These are phyloP conservation scores for Squalus acanthias DNA, from an alignment of 2,797 vertebrate genomes.

Conservation along the genomic window DNA sequence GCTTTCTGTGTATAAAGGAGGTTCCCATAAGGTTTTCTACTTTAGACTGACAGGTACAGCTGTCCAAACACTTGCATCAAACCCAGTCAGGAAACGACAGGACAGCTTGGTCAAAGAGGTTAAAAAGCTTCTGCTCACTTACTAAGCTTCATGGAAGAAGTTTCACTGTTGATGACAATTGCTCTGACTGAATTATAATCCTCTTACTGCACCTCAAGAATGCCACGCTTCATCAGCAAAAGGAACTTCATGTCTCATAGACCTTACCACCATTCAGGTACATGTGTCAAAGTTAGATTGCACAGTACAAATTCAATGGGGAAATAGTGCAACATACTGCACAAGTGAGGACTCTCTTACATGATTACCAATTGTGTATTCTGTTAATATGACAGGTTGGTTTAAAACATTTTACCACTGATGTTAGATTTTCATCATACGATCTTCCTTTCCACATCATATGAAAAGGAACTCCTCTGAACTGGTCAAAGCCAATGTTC, in stretches of 20 bases:
- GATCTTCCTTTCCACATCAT: background rate
- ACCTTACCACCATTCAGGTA: background rate
- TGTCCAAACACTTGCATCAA: conserved; percentile 39
- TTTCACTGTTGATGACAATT: conserved; percentile 12
- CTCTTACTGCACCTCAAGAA: background rate
- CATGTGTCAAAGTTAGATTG: background rate
- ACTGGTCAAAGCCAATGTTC: too few relatives aligned
- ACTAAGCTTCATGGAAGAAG: conserved; percentile 7
- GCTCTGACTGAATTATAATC: conserved; percentile 24
- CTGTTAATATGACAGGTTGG: background rate
- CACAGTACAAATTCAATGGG: background rate
- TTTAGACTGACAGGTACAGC: conserved; percentile 44
- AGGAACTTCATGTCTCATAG: background rate
- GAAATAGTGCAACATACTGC: background rate
- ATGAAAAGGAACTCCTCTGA: background rate
- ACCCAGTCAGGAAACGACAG: background rate
- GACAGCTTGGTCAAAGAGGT: background rate
- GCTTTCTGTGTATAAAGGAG: conserved; percentile 40
- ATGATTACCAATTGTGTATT: background rate
- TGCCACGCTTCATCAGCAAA: background rate
- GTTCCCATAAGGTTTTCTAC: conserved; percentile 41
- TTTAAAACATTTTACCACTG: background rate
- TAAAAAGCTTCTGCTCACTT: background rate
- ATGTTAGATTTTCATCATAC: background rate
- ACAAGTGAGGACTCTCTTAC: background rate